Percentiles rank a stretch among this genome's conserved stretches.
Evolutionary conservation across 1,140 invertebrate genomes (phyloP).

Genomic region (Matsumurasca onukii): DNA sequence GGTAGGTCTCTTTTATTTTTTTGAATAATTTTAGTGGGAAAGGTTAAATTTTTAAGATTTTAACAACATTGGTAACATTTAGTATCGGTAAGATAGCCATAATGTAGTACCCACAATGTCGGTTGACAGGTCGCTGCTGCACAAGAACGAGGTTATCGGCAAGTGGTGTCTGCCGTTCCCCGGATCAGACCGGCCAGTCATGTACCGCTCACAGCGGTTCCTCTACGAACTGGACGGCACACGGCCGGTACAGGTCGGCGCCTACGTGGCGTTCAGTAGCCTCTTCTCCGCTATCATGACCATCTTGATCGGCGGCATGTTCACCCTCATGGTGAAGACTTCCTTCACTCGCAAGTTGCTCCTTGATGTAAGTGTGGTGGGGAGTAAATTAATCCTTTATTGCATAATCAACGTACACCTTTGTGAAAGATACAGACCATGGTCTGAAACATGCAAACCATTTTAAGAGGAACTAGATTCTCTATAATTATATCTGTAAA

Average conservation of each 20-base stretch:
- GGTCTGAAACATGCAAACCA: too few species aligned
- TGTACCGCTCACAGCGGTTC: constrained; percentile 71
- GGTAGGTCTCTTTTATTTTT: too few species aligned
- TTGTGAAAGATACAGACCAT: too few species aligned
- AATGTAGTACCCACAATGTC: too few species aligned
- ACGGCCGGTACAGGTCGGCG: constrained; percentile 61
- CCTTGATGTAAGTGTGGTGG: constrained; percentile 58
- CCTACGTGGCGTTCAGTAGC: constrained; percentile 60
- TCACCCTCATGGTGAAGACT: constrained; percentile 66
- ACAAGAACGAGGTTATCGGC: constrained; percentile 58
- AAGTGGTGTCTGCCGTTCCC: constrained; percentile 78
- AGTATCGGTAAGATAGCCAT: too few species aligned
- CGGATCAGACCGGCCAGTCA: constrained; percentile 77
- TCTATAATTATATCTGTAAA: too few species aligned
- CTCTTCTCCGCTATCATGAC: constrained; percentile 51
- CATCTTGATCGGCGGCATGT: constrained; percentile 58
- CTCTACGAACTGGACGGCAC: constrained; percentile 66
- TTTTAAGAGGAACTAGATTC: too few species aligned
- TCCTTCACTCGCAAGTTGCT: constrained; percentile 62
- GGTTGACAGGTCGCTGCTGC: constrained; percentile 60
- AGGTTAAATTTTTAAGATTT: too few species aligned
- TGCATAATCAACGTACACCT: too few species aligned
- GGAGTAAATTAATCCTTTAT: too few species aligned
- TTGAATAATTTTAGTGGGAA: too few species aligned
- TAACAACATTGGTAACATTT: too few species aligned